Conservation (phyloP, 53 echinoderm and acorn worm species). For the Luidia sarsii region DNA sequence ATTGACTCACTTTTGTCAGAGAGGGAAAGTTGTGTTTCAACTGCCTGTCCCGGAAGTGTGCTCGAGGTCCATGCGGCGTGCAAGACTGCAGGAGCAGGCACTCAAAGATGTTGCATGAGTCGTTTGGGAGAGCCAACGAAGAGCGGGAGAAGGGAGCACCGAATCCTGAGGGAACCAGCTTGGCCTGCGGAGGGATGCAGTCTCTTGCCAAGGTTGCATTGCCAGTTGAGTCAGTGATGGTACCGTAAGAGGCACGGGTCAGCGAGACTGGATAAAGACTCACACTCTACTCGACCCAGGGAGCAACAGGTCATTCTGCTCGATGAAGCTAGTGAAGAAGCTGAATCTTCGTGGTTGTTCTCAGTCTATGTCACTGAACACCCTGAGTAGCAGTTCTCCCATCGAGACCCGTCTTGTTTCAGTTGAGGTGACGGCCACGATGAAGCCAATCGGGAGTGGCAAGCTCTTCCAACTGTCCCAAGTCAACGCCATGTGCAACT, state of each 20-base stretch:
- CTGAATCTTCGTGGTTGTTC: background rate
- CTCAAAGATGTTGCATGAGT: background rate
- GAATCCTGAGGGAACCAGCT: background rate
- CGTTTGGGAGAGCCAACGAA: background rate
- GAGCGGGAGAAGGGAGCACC: background rate
- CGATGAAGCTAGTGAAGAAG: background rate
- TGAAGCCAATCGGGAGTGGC: background rate
- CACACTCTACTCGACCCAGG: background rate
- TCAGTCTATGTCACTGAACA: background rate
- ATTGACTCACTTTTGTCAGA: background rate
- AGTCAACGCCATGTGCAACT: slow-evolving; percentile 18
- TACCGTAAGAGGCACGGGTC: background rate
- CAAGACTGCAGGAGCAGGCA: background rate
- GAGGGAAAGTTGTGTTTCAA: slow-evolving; percentile 5
- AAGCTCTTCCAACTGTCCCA: slow-evolving; percentile 7
- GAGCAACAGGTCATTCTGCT: slow-evolving; percentile 8
- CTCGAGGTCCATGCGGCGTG: background rate
- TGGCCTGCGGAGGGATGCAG: slow-evolving; percentile 4
- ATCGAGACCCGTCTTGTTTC: background rate
- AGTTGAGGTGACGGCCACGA: slow-evolving; percentile 35
- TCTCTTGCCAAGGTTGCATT: slow-evolving; percentile 16
- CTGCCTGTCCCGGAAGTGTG: slow-evolving; percentile 1
- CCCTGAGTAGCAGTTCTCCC: background rate
- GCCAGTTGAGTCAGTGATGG: slow-evolving; percentile 1
- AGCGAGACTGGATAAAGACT: background rate